phyloP scores from a whole-genome alignment of 2,797 vertebrate species.

The Toxotes lorentzi region DNA sequence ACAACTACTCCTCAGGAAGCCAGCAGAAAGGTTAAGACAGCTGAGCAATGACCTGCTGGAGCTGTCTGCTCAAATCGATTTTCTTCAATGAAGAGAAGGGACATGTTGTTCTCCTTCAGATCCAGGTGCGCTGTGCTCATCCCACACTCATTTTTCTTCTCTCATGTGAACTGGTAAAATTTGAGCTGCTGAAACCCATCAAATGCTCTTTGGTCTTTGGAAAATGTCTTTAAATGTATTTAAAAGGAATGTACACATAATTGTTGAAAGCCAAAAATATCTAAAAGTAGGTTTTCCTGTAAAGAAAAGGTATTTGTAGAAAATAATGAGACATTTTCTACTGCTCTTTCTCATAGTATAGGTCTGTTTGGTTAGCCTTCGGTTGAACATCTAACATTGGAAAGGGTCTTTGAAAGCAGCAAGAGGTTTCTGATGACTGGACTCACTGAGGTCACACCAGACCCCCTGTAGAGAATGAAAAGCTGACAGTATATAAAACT shows the following conservation, averaged over 20 bases:
- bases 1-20: slow-evolving; percentile 18
- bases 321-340: slow-evolving; percentile 36
- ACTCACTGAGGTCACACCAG: slow-evolving; percentile 43
- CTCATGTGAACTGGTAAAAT: slow-evolving; percentile 42
- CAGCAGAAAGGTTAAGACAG: slow-evolving; percentile 45
- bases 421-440: slow-evolving; percentile 49
- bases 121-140: slow-evolving; percentile 50
- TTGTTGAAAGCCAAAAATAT: slow-evolving; percentile 54
- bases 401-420: slow-evolving; percentile 63
- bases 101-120: slow-evolving; percentile 52
- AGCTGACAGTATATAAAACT: slow-evolving; percentile 47
- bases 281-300: slow-evolving; percentile 35
- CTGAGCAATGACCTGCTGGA: slow-evolving; percentile 42
- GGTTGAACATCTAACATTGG: slow-evolving; percentile 53
- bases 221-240: slow-evolving; percentile 8
- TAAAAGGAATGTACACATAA: slow-evolving; percentile 36
- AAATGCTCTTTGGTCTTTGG: slow-evolving; percentile 23
- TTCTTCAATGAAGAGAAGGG: slow-evolving; percentile 49
- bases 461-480: slow-evolving; percentile 50
- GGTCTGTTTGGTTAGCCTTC: slow-evolving; percentile 54
- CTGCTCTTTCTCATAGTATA: slow-evolving; percentile 29
- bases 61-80: slow-evolving; percentile 55
- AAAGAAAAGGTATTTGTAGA: slow-evolving; percentile 35
- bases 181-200: slow-evolving; percentile 39
- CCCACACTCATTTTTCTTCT: slow-evolving; percentile 32